phyloP scores from a whole-genome alignment of 2,113 vertebrate genomes.

The Cebidichthys violaceus region DNA sequence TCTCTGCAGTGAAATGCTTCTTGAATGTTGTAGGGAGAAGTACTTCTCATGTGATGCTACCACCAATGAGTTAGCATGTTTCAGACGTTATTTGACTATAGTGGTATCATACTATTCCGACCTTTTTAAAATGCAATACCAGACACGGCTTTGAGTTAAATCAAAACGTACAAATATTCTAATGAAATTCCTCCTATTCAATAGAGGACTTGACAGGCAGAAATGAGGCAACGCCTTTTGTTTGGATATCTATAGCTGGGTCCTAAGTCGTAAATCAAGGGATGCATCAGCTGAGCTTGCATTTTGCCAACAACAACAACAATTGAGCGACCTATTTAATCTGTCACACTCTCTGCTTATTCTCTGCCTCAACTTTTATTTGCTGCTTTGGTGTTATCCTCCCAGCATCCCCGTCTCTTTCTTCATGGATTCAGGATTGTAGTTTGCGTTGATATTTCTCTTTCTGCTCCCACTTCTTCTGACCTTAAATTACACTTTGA shows the following conservation, averaged over 20 bases:
- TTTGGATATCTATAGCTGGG: constrained; percentile 28
- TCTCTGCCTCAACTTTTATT: constrained; percentile 10
- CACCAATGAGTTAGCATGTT: background rate
- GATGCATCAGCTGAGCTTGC: constrained; percentile 36
- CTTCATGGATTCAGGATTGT: background rate
- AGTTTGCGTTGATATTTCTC: constrained; percentile 3
- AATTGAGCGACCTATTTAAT: constrained; percentile 53
- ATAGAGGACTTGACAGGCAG: constrained; percentile 15
- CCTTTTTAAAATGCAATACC: background rate
- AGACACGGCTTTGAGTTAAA: background rate
- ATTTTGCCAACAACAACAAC: constrained; percentile 47
- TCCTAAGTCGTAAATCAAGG: constrained; percentile 27
- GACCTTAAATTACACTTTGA: constrained; percentile 4
- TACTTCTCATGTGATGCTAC: background rate
- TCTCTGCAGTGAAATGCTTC: background rate
- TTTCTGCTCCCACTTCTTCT: background rate
- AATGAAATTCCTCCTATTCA: constrained; percentile 3
- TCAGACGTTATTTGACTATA: background rate
- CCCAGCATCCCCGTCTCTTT: background rate
- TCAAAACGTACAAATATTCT: background rate
- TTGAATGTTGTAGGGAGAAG: background rate
- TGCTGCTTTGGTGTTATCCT: background rate
- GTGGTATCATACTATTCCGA: background rate
- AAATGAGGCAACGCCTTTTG: constrained; percentile 27
- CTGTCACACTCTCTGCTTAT: constrained; percentile 14